Evolutionary conservation across 2,797 vertebrate genomes (phyloP), one percentile per base, ranked within the genome.

Genomic region (Carduelis carduelis): DNA sequence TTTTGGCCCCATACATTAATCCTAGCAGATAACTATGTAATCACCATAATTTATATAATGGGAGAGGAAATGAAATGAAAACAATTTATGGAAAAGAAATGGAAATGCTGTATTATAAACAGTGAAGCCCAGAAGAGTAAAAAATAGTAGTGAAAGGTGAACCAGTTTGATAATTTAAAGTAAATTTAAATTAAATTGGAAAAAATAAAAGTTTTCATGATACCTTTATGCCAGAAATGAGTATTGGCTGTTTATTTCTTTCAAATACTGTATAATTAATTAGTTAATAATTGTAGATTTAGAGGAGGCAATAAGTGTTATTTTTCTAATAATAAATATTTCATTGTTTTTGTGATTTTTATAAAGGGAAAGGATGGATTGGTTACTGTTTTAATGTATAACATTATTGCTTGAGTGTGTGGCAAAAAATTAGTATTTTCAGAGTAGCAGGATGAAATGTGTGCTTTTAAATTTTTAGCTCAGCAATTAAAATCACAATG

Each of bases 381-480:
- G 59, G 24, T 87, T 70, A n/a, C 17, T 78, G 34, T 92, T 92
- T 68, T 90, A 91, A 78, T 35, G 43, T 77, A 59, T 91, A 91
- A 83, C 70, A 60, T 65, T 68, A 64, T 72, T 68, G 46, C 66
- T 91, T 71, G 50, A 93, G 82, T 83, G 53, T 80, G 32, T 94
- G 65, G 56, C 53, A 92, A 65, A 68, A 50, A 78, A 75, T 19
- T 56, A 91, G 75, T 81, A 61, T 93, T 95, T 95, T 93, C 83
- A 89, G 88, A 89, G 76, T 59, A 16, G 77, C 61, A 63, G 57
- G 49, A 68, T 94, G 52, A 76, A 93, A 89, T 82, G 11, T 63
- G 26, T 86, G 37, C n/a, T 83, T 90, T 85, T 66, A 74, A 59
- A 8, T 56, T 89, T 65, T 72, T 82, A 76, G 6, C 34, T 82